Evolutionary conservation across 2,113 vertebrate genomes (phyloP).

Genomic region (Carassius auratus): DNA sequence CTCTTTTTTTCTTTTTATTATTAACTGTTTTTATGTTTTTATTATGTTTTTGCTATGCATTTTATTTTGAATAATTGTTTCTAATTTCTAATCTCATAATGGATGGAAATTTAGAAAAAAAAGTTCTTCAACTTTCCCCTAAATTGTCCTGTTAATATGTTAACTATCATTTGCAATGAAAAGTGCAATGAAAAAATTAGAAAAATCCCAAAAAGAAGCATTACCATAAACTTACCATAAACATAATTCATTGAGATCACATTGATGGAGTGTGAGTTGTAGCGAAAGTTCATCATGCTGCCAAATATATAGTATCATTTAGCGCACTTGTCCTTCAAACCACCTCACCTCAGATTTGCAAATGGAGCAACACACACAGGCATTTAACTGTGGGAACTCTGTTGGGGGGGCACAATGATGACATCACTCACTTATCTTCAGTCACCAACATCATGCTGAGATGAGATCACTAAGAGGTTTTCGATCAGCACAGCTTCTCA

Average conservation of each 20-base stretch:
- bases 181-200: no score
- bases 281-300: background rate
- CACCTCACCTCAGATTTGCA: background rate
- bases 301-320: background rate
- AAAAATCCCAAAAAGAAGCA: background rate
- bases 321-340: background rate
- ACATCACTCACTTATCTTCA: background rate
- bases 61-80: no score
- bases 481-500: background rate
- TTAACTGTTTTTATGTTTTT: no score
- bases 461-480: slow-evolving; percentile 44
- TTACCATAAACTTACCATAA: background rate
- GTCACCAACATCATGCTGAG: slow-evolving; percentile 6
- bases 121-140: no score
- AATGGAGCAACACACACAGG: background rate
- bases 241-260: background rate
- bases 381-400: slow-evolving; percentile 12
- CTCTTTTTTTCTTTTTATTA: no score
- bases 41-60: no score
- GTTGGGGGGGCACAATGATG: background rate
- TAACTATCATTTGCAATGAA: no score
- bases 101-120: no score
- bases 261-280: background rate
- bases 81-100: no score
- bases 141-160: no score